Evolutionary conservation across 2,797 vertebrate genomes (phyloP).

Genomic region (Pachyuromys duprasi): DNA sequence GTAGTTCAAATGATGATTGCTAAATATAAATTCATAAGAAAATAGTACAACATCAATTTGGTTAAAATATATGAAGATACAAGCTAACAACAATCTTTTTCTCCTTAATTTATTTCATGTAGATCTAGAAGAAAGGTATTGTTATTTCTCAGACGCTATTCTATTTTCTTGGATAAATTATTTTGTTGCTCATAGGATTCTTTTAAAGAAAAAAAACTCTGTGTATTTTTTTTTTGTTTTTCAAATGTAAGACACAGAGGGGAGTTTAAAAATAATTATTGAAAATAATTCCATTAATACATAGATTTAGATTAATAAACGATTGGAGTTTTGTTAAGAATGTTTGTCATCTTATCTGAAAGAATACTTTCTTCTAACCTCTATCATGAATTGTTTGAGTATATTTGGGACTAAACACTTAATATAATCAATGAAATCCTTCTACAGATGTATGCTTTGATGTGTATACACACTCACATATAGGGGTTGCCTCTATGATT

Average conservation of each 20-base stretch:
- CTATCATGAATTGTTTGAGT: neutral
- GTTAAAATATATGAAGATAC: neutral
- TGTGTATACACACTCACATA: neutral
- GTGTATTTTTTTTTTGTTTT: neutral
- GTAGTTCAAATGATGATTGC: neutral
- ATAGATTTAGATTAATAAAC: constrained; percentile 32
- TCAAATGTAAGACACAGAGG: neutral
- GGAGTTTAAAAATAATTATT: constrained; percentile 21
- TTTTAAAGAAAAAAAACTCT: constrained; percentile 34
- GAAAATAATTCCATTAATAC: neutral
- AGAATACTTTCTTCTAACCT: neutral
- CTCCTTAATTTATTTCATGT: constrained; percentile 3
- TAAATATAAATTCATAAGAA: neutral
- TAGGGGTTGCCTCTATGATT: neutral
- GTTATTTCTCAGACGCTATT: constrained; percentile 4
- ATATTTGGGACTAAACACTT: constrained; percentile 30
- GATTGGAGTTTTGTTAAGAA: constrained; percentile 37
- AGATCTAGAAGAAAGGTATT: constrained; percentile 2
- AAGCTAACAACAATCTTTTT: neutral
- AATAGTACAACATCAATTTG: neutral
- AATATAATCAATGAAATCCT: constrained; percentile 9
- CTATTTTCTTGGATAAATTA: neutral
- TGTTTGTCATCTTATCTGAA: constrained; percentile 24
- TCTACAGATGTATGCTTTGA: neutral
- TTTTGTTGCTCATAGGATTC: neutral